Percentiles rank a stretch among this genome's conserved stretches.
Conservation (phyloP, 2,888 invertebrate genomes). For the Patella ulyssiponensis region DNA sequence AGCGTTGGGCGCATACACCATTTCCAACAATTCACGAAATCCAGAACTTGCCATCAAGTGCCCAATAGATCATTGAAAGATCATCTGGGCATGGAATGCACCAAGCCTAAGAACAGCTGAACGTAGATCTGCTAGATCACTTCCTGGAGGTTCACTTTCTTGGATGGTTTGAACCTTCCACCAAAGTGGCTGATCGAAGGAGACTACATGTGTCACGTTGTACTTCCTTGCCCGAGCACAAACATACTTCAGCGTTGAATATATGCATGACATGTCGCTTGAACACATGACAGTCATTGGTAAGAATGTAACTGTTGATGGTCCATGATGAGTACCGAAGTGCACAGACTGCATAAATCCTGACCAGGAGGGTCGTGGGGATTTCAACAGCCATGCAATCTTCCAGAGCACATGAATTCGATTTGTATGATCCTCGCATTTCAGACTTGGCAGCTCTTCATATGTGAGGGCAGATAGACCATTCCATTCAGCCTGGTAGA, state of each 20-base stretch:
- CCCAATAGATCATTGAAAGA: slow-evolving; percentile 47
- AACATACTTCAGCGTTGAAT: slow-evolving; percentile 36
- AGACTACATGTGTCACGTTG: slow-evolving; percentile 33
- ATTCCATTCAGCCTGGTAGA: not conserved
- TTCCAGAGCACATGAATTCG: slow-evolving; percentile 13
- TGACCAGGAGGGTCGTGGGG: not conserved
- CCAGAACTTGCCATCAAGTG: slow-evolving; percentile 44
- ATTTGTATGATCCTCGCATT: slow-evolving; percentile 3
- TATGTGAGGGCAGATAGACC: not conserved
- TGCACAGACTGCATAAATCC: not conserved
- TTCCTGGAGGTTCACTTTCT: slow-evolving; percentile 16
- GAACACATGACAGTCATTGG: slow-evolving; percentile 38
- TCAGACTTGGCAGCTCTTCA: not conserved
- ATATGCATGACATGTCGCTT: slow-evolving; percentile 38
- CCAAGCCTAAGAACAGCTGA: slow-evolving; percentile 33
- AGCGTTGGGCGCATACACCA: slow-evolving; percentile 45
- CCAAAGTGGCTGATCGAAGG: slow-evolving; percentile 47
- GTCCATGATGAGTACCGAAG: not conserved
- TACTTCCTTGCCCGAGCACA: slow-evolving; percentile 18
- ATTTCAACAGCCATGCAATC: slow-evolving; percentile 11
- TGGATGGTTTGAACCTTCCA: slow-evolving; percentile 39
- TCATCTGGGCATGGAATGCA: slow-evolving; percentile 41
- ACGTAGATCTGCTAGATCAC: slow-evolving; percentile 29
- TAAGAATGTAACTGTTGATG: slow-evolving; percentile 23
- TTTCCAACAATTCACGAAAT: slow-evolving; percentile 40